Percentiles rank a stretch among this genome's conserved stretches.
Evolutionary conservation across 2,113 vertebrate species (phyloP).

Genomic region (Periophthalmus modestus): DNA sequence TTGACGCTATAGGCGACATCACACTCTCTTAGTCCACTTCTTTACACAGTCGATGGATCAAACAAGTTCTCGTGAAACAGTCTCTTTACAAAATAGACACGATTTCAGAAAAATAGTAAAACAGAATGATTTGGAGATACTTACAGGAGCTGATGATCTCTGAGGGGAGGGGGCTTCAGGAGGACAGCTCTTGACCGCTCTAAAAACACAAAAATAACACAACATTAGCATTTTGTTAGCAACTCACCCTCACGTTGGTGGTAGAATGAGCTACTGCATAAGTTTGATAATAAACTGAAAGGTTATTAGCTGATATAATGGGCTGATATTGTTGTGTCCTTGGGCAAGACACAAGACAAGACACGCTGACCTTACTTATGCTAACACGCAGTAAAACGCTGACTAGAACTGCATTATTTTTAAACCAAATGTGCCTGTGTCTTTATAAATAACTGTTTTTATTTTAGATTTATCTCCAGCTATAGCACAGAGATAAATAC

Average conservation of each 20-base stretch:
- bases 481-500: not conserved
- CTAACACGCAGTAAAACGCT: no score
- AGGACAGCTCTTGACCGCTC: conserved; percentile 59
- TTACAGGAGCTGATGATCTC: conserved; percentile 60
- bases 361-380: no score
- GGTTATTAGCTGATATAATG: no score
- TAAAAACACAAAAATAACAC: conserved; percentile 27
- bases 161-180: conserved; percentile 49
- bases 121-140: conserved; percentile 23
- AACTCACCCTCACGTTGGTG: not conserved
- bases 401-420: no score
- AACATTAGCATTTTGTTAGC: not conserved
- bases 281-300: not conserved
- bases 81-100: conserved; percentile 9
- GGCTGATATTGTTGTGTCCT: no score
- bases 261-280: not conserved
- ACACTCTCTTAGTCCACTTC: no score
- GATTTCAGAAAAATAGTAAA: conserved; percentile 14
- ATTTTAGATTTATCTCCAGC: not conserved
- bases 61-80: no score
- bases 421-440: no score
- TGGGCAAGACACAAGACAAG: no score
- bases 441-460: no score
- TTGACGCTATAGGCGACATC: no score
- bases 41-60: no score